Evolutionary conservation across 2,888 invertebrate genomes (phyloP).

Genomic region (Chaitophorus viminalis): DNA sequence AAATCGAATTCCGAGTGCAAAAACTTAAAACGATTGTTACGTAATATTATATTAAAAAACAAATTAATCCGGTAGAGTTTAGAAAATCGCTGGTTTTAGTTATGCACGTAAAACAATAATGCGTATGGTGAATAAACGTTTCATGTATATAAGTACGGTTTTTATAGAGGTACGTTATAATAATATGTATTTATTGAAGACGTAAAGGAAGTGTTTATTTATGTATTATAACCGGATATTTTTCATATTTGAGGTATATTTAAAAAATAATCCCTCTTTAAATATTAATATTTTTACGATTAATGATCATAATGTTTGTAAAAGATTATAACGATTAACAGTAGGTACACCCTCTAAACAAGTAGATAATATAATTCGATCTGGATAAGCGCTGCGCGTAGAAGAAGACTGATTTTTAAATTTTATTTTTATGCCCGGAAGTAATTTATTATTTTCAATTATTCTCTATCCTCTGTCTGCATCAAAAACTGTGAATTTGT

Average conservation of each 20-base stretch:
- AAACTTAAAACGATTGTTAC: conserved; percentile 2
- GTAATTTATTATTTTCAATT: no score
- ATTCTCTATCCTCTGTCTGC: neutral
- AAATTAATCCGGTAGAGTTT: conserved; percentile 17
- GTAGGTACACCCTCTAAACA: neutral
- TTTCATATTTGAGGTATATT: neutral
- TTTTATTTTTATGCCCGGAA: neutral
- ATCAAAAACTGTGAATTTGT: no score
- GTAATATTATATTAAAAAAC: neutral
- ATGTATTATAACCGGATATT: neutral
- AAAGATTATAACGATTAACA: neutral
- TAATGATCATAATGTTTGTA: neutral
- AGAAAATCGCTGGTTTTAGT: conserved; percentile 41
- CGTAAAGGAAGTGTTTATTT: neutral
- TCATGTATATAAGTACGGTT: no score
- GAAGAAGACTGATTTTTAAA: neutral
- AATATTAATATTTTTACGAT: neutral
- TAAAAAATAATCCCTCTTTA: neutral
- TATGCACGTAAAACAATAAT: conserved; percentile 35
- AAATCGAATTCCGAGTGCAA: conserved; percentile 3
- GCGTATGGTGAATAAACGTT: neutral
- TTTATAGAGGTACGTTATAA: neutral
- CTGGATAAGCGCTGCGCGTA: neutral
- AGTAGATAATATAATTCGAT: neutral
- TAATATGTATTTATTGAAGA: neutral